Conservation (phyloP, 1,140 invertebrate species). For the Nephotettix cincticeps region DNA sequence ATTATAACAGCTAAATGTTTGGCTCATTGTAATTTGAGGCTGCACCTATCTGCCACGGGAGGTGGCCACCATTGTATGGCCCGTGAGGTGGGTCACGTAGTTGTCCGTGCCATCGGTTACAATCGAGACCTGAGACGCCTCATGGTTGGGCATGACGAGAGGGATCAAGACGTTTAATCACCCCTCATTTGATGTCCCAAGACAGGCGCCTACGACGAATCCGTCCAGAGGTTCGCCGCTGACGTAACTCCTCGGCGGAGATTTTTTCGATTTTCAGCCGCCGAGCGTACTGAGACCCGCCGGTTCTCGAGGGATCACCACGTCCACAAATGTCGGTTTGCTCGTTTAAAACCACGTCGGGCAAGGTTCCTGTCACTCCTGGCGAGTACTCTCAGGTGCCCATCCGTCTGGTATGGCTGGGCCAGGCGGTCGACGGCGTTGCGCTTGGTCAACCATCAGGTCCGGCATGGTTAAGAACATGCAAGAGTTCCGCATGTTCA, state of each 20-base stretch:
- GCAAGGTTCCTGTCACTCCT: neutral
- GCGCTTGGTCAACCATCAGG: no score
- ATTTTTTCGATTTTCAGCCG: neutral
- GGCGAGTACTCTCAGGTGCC: no score
- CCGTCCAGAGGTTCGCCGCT: neutral
- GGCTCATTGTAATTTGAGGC: no score
- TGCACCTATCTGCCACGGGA: no score
- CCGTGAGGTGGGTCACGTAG: neutral
- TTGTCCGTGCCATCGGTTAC: neutral
- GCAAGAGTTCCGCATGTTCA: neutral
- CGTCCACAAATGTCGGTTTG: neutral
- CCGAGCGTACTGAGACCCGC: neutral
- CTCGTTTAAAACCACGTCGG: no score
- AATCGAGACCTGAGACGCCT: neutral
- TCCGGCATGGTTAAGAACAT: neutral
- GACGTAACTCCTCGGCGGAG: neutral
- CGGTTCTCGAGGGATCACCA: neutral
- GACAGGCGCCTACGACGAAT: neutral
- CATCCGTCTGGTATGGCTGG: neutral
- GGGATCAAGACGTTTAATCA: neutral
- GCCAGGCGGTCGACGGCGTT: neutral
- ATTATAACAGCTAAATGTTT: no score
- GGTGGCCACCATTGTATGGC: constrained; percentile 33
- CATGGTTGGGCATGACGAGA: neutral
- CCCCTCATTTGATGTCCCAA: no score